A percentile compares a stretch with the other conserved stretches of the same genome.
Evolutionary conservation across 2,113 vertebrate species (phyloP).

Genomic region (Scalopus aquaticus): DNA sequence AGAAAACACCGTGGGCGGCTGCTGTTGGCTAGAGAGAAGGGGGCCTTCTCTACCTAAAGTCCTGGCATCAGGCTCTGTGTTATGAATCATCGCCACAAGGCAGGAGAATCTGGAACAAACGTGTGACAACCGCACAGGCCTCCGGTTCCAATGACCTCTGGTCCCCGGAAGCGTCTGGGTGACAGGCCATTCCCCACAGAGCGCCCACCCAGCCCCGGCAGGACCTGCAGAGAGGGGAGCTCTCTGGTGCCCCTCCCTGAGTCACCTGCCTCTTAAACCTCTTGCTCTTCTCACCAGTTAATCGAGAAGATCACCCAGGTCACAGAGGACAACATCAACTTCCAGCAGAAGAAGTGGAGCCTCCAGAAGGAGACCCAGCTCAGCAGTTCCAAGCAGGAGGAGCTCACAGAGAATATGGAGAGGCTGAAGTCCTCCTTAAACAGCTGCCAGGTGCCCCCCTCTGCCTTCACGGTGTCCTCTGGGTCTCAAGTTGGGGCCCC

Average conservation of each 20-base stretch:
- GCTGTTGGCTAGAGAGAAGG: accelerated
- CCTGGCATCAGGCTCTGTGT: not conserved
- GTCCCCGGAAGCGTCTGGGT: not conserved
- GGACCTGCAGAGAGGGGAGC: no score
- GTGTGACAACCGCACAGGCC: not conserved
- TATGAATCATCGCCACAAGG: not conserved
- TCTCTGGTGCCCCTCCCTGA: no score
- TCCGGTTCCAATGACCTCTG: not conserved
- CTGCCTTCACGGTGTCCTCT: not conserved
- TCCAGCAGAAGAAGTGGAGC: conserved; percentile 66
- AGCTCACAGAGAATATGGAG: not conserved
- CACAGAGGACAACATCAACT: conserved; percentile 49
- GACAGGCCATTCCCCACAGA: no score
- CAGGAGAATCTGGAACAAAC: not conserved
- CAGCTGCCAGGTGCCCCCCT: conserved; percentile 82
- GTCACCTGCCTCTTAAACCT: not conserved
- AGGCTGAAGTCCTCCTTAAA: conserved; percentile 67
- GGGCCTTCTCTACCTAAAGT: not conserved
- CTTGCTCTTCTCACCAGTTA: conserved; percentile 72
- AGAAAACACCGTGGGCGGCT: not conserved
- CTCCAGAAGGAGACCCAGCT: conserved; percentile 75
- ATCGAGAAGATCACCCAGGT: conserved; percentile 82
- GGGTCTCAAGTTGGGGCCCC: not conserved
- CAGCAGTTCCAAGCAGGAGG: not conserved
- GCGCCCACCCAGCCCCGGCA: no score